Conservation (phyloP, 2,113 vertebrate genomes). For the Sylvilagus bachmani region DNA sequence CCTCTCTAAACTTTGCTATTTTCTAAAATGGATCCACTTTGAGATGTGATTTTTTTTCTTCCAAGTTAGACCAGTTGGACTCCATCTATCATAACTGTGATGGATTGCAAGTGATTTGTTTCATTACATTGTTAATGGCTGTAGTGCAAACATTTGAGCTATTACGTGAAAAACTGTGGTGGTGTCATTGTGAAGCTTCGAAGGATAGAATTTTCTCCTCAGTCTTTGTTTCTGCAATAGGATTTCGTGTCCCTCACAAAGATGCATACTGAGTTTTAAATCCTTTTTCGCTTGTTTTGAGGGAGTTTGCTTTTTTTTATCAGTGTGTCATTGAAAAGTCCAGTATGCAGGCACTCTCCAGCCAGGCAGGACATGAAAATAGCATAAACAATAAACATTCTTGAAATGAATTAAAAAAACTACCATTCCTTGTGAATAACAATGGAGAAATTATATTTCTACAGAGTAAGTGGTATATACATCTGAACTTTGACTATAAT, state of each 20-base stretch:
- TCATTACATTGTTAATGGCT: constrained; percentile 82
- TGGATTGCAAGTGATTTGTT: constrained; percentile 79
- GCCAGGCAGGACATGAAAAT: constrained; percentile 47
- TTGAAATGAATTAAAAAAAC: constrained; percentile 42
- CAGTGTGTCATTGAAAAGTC: constrained; percentile 74
- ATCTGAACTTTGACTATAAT: constrained; percentile 43
- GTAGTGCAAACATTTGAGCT: constrained; percentile 75
- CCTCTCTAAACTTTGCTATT: constrained; percentile 70
- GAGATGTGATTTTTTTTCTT: constrained; percentile 73
- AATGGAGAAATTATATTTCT: neutral
- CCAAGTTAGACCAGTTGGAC: constrained; percentile 79
- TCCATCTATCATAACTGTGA: constrained; percentile 81
- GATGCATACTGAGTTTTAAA: constrained; percentile 80
- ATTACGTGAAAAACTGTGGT: constrained; percentile 77
- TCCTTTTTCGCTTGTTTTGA: constrained; percentile 76
- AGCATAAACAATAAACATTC: constrained; percentile 9
- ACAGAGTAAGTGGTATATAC: neutral
- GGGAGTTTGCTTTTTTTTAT: constrained; percentile 71
- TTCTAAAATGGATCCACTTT: constrained; percentile 83
- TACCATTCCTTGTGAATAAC: constrained; percentile 62
- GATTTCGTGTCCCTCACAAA: constrained; percentile 65
- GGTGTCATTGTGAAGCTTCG: constrained; percentile 68
- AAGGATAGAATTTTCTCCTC: constrained; percentile 82
- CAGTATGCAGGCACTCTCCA: constrained; percentile 49
- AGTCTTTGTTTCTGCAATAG: constrained; percentile 75